Evolutionary conservation across 2,113 vertebrate species (phyloP), one percentile per base, ranked within the genome.

Genomic region (Zeus faber): DNA sequence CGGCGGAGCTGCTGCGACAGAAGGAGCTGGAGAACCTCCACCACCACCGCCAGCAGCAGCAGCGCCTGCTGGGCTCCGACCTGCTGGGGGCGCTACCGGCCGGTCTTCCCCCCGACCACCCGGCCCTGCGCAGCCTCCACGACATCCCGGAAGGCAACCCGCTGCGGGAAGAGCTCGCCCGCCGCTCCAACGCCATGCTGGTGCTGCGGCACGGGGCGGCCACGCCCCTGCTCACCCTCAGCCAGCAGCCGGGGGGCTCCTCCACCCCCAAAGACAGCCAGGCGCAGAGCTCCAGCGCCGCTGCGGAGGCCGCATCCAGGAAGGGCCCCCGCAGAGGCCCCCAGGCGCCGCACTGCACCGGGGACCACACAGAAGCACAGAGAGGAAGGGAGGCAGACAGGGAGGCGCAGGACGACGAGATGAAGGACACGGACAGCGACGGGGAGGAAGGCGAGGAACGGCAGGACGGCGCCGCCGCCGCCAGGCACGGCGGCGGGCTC

Each of bases 21-120:
- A 98, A 96, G 61, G 96, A 98, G 77, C 82, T 96, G 77, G 95
- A 98, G 73, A 92, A 65, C 18, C 85, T 92, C 16, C 93, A 92
- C 67, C 86, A 91, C 3, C 90, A 92, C 58, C 85, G 92, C 26
- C 93, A 96, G 11, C 67, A 91, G 50, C 92, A 94, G 29, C 88
- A 96, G 6, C 76, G 92, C 51, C 91, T 94, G 3, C 80, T 95
- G 77, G 88, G 71, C 45, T 70, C 87, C 0, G 95, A 98, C 58
- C 83, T 84, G 0, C 80, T 96, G 56, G 88, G 57, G n/a, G 74
- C 69, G 46, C 89, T 95, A 7, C 91, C 92, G 17, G 83, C 89
- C 0, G 88, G 80, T 16, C 68, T 96, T 27, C 91, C 93, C 5
- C 88, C 86, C 0, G 93, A 96, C 61, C 93, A 96, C 83, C 94